Conservation (phyloP, 37 sponge, comb jelly and placozoan genomes). For the Beroe forskalii region DNA sequence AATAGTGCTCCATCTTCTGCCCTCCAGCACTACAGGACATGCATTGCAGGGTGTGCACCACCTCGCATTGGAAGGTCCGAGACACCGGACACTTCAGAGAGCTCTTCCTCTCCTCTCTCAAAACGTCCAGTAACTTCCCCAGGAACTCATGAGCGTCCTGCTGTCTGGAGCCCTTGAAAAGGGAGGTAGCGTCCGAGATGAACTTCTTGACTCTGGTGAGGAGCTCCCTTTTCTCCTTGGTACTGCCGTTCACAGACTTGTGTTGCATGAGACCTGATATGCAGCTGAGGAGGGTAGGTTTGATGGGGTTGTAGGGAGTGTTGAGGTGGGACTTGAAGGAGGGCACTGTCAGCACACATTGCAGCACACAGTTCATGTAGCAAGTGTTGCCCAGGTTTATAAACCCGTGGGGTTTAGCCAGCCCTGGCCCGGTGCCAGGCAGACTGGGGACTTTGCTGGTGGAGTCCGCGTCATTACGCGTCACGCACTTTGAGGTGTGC, state of each 20-base stretch:
- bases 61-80: constrained; percentile 63
- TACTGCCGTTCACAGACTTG: not conserved
- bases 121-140: constrained; percentile 49
- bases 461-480: too few species aligned
- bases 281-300: constrained; percentile 30
- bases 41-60: constrained; percentile 36
- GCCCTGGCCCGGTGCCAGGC: not conserved
- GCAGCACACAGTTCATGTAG: constrained; percentile 49
- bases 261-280: not conserved
- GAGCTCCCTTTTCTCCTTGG: constrained; percentile 34
- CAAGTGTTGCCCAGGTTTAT: constrained; percentile 52
- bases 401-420: constrained; percentile 50
- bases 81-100: constrained; percentile 61
- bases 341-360: constrained; percentile 60
- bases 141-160: constrained; percentile 63
- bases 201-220: constrained; percentile 1
- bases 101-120: constrained; percentile 48
- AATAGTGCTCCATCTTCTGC: constrained; percentile 58
- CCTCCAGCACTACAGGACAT: constrained; percentile 26
- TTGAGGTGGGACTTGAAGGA: constrained; percentile 29
- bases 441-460: too few species aligned
- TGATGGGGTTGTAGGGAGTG: not conserved
- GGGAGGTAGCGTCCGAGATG: constrained; percentile 18
- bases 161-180: constrained; percentile 53
- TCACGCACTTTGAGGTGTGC: too few species aligned